phyloP scores from a whole-genome alignment of 2,888 invertebrate species.

The Rotaria macrura region DNA sequence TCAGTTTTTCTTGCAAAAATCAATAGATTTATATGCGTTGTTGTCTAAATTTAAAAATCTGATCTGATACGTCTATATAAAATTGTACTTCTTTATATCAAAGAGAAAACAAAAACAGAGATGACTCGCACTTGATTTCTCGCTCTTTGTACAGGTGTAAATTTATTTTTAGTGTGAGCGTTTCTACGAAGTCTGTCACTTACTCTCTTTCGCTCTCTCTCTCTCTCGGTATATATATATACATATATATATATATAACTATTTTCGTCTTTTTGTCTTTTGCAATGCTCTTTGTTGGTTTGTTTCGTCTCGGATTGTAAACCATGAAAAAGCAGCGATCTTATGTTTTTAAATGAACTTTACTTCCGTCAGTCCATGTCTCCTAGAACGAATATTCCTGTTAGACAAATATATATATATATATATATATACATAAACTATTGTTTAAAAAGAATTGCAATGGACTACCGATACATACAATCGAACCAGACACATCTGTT shows the following conservation, averaged over 20 bases:
- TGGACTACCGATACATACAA: not conserved
- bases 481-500: constrained; percentile 4
- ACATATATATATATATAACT: not conserved
- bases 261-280: not conserved
- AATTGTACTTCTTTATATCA: not conserved
- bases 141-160: not conserved
- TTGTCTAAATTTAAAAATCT: not conserved
- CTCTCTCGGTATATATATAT: not conserved
- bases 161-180: constrained; percentile 10
- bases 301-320: not conserved
- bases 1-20: not conserved
- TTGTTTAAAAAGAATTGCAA: not conserved
- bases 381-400: not conserved
- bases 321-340: not conserved
- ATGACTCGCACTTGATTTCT: not conserved
- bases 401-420: not conserved
- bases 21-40: not conserved
- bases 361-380: not conserved
- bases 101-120: not conserved
- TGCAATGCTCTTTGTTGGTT: not conserved
- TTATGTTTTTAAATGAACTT: not conserved
- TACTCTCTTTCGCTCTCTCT: not conserved
- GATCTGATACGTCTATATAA: constrained; percentile 12
- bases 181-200: not conserved
- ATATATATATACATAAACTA: no score